These are phyloP conservation scores for Lophura nycthemera DNA, from an alignment of 2,113 vertebrate species.

Conservation along the genomic window DNA sequence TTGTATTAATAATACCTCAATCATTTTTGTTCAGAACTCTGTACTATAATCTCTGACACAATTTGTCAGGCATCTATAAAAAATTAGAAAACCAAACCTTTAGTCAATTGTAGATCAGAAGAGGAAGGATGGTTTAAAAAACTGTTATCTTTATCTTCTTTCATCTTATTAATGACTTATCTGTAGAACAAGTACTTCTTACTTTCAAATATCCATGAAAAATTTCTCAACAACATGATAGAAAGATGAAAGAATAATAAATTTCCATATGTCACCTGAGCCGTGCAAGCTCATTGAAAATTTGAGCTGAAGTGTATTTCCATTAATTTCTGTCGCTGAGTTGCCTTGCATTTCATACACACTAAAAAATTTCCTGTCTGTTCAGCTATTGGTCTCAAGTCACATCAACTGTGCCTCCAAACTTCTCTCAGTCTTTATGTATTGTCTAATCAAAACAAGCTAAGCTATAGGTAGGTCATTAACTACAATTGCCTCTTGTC, in stretches of 20 bases:
- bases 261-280: not conserved
- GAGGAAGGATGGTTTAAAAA: not conserved
- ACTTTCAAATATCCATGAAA: not conserved
- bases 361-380: not conserved
- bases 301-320: not conserved
- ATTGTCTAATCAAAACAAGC: not conserved
- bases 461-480: not conserved
- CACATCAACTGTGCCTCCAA: not conserved
- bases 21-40: conserved; percentile 2
- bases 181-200: not conserved
- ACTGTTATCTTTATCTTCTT: not conserved
- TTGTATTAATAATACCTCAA: not conserved
- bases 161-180: not conserved
- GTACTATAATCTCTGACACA: not conserved
- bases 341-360: not conserved
- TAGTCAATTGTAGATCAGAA: not conserved
- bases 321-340: not conserved
- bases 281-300: not conserved
- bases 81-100: not conserved
- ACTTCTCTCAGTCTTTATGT: not conserved
- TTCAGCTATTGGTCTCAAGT: not conserved
- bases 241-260: not conserved
- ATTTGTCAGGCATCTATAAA: not conserved
- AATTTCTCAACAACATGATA: not conserved
- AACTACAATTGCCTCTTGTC: not conserved